Percentiles rank a stretch among this genome's conserved stretches.
phyloP scores from a whole-genome alignment of 2,113 vertebrate species.

The Scytalopus superciliaris region DNA sequence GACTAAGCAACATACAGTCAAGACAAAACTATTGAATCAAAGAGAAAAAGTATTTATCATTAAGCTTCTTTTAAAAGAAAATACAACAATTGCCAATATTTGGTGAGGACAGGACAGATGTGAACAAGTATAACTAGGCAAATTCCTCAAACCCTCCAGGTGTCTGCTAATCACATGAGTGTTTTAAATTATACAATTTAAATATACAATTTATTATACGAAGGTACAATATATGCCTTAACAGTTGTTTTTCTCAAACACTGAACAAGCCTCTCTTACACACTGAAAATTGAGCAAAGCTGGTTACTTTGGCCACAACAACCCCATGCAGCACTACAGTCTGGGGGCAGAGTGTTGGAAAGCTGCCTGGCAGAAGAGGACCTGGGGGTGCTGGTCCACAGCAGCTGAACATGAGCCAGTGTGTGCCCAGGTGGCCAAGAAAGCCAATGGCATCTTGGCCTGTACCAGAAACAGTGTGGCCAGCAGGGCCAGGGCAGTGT shows the following conservation, averaged over 20 bases:
- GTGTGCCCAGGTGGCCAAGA: neutral
- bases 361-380: neutral
- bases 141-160: neutral
- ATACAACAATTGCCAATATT: neutral
- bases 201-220: too few relatives aligned
- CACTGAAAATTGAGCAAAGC: neutral
- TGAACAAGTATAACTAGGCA: neutral
- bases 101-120: neutral
- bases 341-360: neutral
- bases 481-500: neutral
- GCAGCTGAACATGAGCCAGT: neutral
- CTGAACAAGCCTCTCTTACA: neutral
- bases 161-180: neutral
- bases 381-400: neutral
- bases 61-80: neutral
- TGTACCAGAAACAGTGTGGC: fast-evolving
- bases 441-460: fast-evolving
- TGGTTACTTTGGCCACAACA: neutral
- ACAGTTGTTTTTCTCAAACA: neutral
- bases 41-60: neutral
- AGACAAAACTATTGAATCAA: neutral
- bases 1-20: neutral
- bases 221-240: neutral
- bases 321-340: neutral
- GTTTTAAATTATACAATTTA: neutral